These are phyloP conservation scores for Leptinotarsa rubiginosa DNA, from an alignment of 2,888 invertebrate genomes.

Conservation along the genomic window DNA sequence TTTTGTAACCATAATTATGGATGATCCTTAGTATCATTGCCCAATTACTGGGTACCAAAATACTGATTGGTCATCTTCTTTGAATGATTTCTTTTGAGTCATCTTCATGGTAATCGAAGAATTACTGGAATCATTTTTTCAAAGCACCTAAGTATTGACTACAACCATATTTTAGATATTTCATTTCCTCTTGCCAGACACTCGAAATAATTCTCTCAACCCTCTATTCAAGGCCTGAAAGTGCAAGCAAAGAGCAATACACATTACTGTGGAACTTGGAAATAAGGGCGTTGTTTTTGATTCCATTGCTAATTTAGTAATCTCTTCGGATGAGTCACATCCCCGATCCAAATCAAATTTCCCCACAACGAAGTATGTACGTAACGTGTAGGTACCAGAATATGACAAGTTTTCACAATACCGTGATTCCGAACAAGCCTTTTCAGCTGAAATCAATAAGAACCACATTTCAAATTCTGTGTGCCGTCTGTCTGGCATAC, in stretches of 20 bases:
- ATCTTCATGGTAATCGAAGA: too few relatives aligned
- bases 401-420: background rate
- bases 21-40: too few relatives aligned
- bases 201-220: background rate
- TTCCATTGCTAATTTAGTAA: constrained; percentile 35
- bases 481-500: background rate
- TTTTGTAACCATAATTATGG: too few relatives aligned
- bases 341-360: constrained; percentile 35
- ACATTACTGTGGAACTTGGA: background rate
- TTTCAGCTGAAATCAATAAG: background rate
- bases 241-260: too few relatives aligned
- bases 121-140: too few relatives aligned
- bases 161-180: too few relatives aligned
- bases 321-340: constrained; percentile 42
- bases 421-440: constrained; percentile 16
- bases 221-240: background rate
- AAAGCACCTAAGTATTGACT: too few relatives aligned
- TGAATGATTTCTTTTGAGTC: too few relatives aligned
- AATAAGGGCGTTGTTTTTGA: constrained; percentile 34
- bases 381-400: background rate
- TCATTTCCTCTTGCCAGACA: too few relatives aligned
- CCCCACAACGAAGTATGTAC: constrained; percentile 30
- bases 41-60: too few relatives aligned
- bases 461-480: background rate
- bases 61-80: too few relatives aligned